phyloP scores from a whole-genome alignment of 2,797 vertebrate genomes.

The Chaenodraco wilsoni region DNA sequence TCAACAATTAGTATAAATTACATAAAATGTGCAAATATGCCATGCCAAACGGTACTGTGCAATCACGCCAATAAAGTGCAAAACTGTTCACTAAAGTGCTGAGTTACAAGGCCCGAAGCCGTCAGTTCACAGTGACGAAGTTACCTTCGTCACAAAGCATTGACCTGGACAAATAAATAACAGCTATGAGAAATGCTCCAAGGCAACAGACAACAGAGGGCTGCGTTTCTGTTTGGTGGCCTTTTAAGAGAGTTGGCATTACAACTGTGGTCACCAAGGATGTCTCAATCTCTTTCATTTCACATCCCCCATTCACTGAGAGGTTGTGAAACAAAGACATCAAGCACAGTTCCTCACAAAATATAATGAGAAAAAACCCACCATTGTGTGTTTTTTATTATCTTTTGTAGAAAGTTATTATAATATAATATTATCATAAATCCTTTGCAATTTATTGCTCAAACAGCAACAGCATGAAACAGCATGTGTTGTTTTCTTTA shows the following conservation, averaged over 20 bases:
- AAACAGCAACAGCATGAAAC: background rate
- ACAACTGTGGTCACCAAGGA: slow-evolving; percentile 10
- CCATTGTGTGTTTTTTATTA: slow-evolving; percentile 4
- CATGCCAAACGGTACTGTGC: no score
- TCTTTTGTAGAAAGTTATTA: background rate
- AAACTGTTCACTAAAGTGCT: no score
- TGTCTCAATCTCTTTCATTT: slow-evolving; percentile 58
- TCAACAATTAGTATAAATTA: no score
- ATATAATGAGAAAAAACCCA: slow-evolving; percentile 11
- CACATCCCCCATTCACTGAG: slow-evolving; percentile 28
- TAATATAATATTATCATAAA: background rate
- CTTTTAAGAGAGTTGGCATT: slow-evolving; percentile 46
- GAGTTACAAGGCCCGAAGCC: no score
- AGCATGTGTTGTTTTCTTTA: background rate
- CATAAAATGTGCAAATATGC: no score
- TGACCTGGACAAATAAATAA: background rate
- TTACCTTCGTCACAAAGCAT: background rate
- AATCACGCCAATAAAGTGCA: no score
- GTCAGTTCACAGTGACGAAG: no score
- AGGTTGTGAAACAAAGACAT: slow-evolving; percentile 69
- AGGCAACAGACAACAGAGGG: slow-evolving; percentile 42
- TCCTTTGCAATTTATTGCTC: background rate
- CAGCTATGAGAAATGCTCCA: slow-evolving; percentile 15
- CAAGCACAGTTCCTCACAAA: slow-evolving; percentile 67
- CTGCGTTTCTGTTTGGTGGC: slow-evolving; percentile 13